Percentiles rank a stretch among this genome's conserved stretches.
phyloP scores from a whole-genome alignment of 2,888 invertebrate species.

The Dromius quadrimaculatus region DNA sequence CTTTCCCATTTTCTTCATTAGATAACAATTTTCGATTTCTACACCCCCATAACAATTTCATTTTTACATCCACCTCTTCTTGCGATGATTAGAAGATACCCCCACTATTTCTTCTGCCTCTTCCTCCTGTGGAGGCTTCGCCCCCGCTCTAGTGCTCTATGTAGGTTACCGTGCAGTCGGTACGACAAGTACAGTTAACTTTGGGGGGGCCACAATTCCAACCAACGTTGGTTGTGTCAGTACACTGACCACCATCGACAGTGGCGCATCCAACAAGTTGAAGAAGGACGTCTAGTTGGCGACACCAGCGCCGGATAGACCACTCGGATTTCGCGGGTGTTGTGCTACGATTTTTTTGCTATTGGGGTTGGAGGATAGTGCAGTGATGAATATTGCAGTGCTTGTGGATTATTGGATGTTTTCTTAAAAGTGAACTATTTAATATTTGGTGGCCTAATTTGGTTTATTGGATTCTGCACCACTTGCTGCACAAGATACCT shows the following conservation, averaged over 20 bases:
- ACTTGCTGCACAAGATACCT: not conserved
- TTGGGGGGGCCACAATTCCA: conserved; percentile 34
- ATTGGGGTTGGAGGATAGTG: too few species aligned
- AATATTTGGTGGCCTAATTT: conserved; percentile 3
- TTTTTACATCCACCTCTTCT: conserved; percentile 6
- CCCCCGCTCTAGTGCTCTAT: conserved; percentile 55
- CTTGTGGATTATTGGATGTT: not conserved
- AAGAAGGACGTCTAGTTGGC: conserved; percentile 1
- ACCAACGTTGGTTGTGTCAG: conserved; percentile 24
- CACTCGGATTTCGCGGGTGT: conserved; percentile 1
- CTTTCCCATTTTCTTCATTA: not conserved
- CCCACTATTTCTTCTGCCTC: not conserved
- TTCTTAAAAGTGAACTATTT: conserved; percentile 1
- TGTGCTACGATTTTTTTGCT: too few species aligned
- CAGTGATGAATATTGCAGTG: conserved; percentile 9
- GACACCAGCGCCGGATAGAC: conserved; percentile 4
- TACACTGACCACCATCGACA: conserved; percentile 38
- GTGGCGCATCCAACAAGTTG: conserved; percentile 22
- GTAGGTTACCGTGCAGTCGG: conserved; percentile 65
- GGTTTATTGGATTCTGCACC: conserved; percentile 12
- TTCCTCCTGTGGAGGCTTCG: conserved; percentile 2
- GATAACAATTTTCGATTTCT: conserved; percentile 3
- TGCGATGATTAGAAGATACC: not conserved
- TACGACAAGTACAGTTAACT: conserved; percentile 67
- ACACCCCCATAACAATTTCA: not conserved